Base-by-base conservation (phyloP, 2,888 invertebrate species). In the Steromphala cineraria region DNA sequence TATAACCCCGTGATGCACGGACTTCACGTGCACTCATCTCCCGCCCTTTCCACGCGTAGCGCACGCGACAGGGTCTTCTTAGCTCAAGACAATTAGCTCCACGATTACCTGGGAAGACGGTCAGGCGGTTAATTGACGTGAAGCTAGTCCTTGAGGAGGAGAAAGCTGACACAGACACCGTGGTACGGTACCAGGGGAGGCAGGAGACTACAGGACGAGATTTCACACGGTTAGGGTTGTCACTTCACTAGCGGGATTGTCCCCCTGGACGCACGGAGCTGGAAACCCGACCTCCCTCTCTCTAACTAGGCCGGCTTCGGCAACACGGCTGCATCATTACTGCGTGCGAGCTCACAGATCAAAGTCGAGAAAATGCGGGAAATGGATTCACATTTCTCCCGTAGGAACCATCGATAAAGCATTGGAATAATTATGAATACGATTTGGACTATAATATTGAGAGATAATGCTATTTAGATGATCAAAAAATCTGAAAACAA, bases 1-100 rank as follows among this genome's bases (percentile, higher is more conserved):
- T 19, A 10, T 67, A 28, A 19, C 17, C 36, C 24, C 19, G 17
- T n/a, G 71, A 40, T 71, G 28, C 71, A 71, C 71, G 40, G 13
- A 17, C 71, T 19, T 17, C 40, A 36, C 71, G 62, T 62, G 17
- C 28, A 71, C 17, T 71, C 71, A 17, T 36, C 71, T 19, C 71
- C 36, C 40, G 71, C 31, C 46, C 40, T 36, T 40, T 36, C 71
- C 36, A 4, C 40, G 31, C 10, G 31, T n/a, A 19, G 36, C 40
- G 40, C 71, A 71, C 71, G 71, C 71, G 71, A 71, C 71, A 40
- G 71, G 19, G 36, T 36, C 19, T 71, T 71, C 71, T 71, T 36
- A 71, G 40, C 71, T 36, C 71, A 17, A 31, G 40, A 71, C 71
- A 71, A 71, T 40, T 40, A 71, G 40, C 36, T 19, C 36, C 36